phyloP scores from a whole-genome alignment of 1,140 invertebrate species.

The Zaprionus vittiger region DNA sequence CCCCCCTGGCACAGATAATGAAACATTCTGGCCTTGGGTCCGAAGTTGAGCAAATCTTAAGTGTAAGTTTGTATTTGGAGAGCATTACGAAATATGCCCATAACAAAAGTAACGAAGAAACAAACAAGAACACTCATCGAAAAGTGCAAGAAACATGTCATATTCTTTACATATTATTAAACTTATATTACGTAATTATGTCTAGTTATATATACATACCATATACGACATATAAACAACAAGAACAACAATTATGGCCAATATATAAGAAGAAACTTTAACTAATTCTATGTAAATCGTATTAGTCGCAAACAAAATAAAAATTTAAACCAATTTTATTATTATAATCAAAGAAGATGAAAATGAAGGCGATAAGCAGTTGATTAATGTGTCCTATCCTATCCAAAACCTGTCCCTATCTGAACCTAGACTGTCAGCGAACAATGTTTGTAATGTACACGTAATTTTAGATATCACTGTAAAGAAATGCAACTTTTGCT shows the following conservation, averaged over 20 bases:
- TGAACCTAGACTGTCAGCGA: conserved; percentile 66
- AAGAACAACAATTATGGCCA: conserved; percentile 61
- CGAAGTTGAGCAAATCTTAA: conserved; percentile 12
- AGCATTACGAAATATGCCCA: conserved; percentile 19
- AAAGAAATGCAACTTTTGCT: conserved; percentile 78
- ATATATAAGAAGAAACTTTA: conserved; percentile 63
- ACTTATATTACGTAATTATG: conserved; percentile 57
- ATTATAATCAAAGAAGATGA: conserved; percentile 64
- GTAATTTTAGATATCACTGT: conserved; percentile 77
- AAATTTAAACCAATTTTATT: conserved; percentile 60
- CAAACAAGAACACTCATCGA: conserved; percentile 20
- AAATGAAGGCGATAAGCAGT: conserved; percentile 28
- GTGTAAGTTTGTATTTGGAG: conserved; percentile 43
- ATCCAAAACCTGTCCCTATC: conserved; percentile 3
- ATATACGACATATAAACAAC: conserved; percentile 38
- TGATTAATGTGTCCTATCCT: conserved; percentile 22
- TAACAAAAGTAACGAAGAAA: conserved; percentile 1
- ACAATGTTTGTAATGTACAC: conserved; percentile 67
- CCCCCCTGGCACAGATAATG: not conserved
- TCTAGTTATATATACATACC: conserved; percentile 25
- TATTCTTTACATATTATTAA: conserved; percentile 65
- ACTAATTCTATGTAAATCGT: conserved; percentile 67
- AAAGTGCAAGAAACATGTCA: conserved; percentile 58
- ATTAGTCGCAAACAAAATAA: conserved; percentile 56
- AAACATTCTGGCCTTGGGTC: conserved; percentile 34